Evolutionary conservation across 2,113 vertebrate species (phyloP).

Genomic region (Proterorhinus semilunaris): DNA sequence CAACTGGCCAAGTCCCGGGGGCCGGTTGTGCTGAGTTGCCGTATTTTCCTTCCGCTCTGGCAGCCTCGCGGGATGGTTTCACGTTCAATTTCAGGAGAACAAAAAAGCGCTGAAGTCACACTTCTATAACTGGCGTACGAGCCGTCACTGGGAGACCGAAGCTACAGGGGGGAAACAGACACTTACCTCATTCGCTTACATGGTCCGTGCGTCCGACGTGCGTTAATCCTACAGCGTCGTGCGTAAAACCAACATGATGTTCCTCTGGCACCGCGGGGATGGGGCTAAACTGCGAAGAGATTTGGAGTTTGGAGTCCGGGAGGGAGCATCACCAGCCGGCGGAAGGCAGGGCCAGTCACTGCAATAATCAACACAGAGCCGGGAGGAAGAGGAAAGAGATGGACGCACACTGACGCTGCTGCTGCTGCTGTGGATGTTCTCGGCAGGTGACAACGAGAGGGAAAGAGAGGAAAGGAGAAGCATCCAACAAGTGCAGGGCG

Average conservation of each 20-base stretch:
- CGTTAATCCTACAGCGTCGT: slow-evolving; percentile 36
- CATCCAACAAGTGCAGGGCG: slow-evolving; percentile 61
- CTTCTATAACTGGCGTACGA: background rate
- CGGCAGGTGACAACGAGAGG: background rate
- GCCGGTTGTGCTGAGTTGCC: slow-evolving; percentile 38
- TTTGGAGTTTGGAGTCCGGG: slow-evolving; percentile 35
- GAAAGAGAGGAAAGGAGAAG: background rate
- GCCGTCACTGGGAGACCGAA: too few relatives aligned
- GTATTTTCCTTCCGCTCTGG: slow-evolving; percentile 19
- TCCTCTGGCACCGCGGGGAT: slow-evolving; percentile 25
- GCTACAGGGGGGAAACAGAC: background rate
- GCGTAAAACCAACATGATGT: slow-evolving; percentile 45
- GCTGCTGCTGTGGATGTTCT: background rate
- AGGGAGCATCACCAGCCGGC: slow-evolving; percentile 33
- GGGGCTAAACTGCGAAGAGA: slow-evolving; percentile 45
- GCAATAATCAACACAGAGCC: background rate
- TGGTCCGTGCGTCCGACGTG: slow-evolving; percentile 40
- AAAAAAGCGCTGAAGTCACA: background rate
- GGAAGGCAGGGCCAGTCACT: background rate
- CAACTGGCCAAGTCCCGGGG: slow-evolving; percentile 32
- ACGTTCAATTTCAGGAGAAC: background rate
- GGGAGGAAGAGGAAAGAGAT: background rate
- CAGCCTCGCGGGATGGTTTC: slow-evolving; percentile 18
- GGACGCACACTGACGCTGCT: too few relatives aligned
- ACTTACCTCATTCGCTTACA: slow-evolving; percentile 66